These are phyloP conservation scores for Siphonodentalium dalli DNA, from an alignment of 2,888 invertebrate species.

Conservation along the genomic window DNA sequence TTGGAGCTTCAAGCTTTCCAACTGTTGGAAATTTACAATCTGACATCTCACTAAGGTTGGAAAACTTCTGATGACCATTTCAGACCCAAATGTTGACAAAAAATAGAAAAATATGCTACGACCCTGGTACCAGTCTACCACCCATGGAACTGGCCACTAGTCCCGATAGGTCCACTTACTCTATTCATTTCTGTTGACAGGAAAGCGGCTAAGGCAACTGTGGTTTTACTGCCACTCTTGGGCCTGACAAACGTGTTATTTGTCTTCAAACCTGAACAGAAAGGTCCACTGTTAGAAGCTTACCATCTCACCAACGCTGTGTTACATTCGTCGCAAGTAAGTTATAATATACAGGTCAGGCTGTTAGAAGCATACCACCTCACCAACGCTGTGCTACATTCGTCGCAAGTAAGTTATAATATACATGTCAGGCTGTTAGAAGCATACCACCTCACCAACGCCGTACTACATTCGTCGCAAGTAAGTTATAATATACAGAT, in stretches of 20 bases:
- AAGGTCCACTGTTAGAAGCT: constrained; percentile 57
- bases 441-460: constrained; percentile 68
- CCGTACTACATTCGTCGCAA: constrained; percentile 69
- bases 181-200: too few species aligned
- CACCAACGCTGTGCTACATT: constrained; percentile 68
- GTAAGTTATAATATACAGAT: too few species aligned
- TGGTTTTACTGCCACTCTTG: constrained; percentile 69
- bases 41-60: too few species aligned
- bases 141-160: too few species aligned
- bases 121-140: too few species aligned
- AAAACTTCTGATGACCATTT: too few species aligned
- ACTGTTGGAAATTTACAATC: too few species aligned
- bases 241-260: constrained; percentile 70
- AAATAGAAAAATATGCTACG: too few species aligned
- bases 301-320: constrained; percentile 69
- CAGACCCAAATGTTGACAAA: too few species aligned
- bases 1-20: too few species aligned
- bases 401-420: constrained; percentile 69
- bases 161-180: too few species aligned
- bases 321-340: constrained; percentile 69
- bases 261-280: constrained; percentile 66
- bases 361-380: constrained; percentile 67
- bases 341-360: too few species aligned
- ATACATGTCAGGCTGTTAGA: constrained; percentile 57
- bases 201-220: constrained; percentile 69